A percentile compares a stretch with the other conserved stretches of the same genome.
These are phyloP conservation scores for Patella pellucida DNA, from an alignment of 2,888 invertebrate species.

Conservation along the genomic window DNA sequence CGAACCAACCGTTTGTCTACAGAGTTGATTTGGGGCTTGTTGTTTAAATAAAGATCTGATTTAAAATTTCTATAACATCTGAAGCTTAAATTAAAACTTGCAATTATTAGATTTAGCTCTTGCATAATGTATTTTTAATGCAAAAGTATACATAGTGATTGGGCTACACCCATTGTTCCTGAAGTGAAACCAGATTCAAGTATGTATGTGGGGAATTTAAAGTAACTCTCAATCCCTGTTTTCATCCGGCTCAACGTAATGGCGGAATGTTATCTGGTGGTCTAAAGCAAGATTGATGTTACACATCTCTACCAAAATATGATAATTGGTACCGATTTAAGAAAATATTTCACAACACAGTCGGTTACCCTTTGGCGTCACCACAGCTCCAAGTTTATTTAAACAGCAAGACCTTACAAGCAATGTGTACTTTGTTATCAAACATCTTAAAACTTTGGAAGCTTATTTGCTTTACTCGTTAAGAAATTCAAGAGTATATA, in stretches of 20 bases:
- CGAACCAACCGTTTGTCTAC: too few species aligned
- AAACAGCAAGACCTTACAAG: slow-evolving; percentile 26
- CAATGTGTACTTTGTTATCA: slow-evolving; percentile 10
- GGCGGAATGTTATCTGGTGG: slow-evolving; percentile 28
- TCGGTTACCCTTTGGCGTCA: slow-evolving; percentile 36
- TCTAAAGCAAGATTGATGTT: slow-evolving; percentile 39
- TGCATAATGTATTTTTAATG: too few species aligned
- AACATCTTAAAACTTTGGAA: slow-evolving; percentile 15
- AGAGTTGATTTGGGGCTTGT: too few species aligned
- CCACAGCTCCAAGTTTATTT: slow-evolving; percentile 34
- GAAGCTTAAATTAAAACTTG: too few species aligned
- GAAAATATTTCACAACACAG: slow-evolving; percentile 29
- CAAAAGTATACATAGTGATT: too few species aligned
- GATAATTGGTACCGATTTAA: neutral
- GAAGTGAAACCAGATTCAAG: too few species aligned
- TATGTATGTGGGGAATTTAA: too few species aligned
- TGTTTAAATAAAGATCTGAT: too few species aligned
- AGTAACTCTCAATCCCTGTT: slow-evolving; percentile 12
- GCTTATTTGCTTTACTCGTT: slow-evolving; percentile 5
- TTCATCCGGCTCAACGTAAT: slow-evolving; percentile 32
- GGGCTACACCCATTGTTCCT: too few species aligned
- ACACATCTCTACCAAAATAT: slow-evolving; percentile 39
- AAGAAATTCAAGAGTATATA: slow-evolving; percentile 22
- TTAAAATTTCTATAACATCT: too few species aligned
- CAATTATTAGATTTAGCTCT: too few species aligned